Conservation (phyloP, 1,140 invertebrate genomes). For the Penaeus vannamei region DNA sequence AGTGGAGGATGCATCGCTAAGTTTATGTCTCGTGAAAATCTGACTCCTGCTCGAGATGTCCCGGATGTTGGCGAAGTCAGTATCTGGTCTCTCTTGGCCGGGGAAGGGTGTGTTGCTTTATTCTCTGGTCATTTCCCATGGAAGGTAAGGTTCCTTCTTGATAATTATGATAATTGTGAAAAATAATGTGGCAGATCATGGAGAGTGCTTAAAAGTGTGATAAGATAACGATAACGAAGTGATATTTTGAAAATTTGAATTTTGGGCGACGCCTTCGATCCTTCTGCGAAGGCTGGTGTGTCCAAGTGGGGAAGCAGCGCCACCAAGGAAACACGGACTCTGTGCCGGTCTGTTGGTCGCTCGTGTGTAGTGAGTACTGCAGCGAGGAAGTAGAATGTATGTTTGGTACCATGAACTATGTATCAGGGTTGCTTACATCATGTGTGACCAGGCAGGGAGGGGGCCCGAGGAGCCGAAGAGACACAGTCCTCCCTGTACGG, state of each 20-base stretch:
- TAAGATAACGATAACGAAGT: constrained; percentile 40
- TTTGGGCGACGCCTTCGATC: constrained; percentile 65
- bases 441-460: constrained; percentile 44
- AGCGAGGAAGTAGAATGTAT: constrained; percentile 35
- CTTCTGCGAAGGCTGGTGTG: constrained; percentile 56
- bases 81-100: constrained; percentile 52
- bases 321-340: constrained; percentile 26
- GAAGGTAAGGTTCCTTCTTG: constrained; percentile 63
- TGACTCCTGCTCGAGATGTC: constrained; percentile 34
- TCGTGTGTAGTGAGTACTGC: constrained; percentile 52
- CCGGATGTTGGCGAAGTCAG: constrained; percentile 63
- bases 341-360: constrained; percentile 31
- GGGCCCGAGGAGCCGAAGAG: constrained; percentile 6
- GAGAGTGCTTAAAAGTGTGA: constrained; percentile 47
- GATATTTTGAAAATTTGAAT: constrained; percentile 55
- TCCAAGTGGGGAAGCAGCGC: constrained; percentile 50
- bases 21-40: constrained; percentile 39
- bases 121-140: constrained; percentile 65
- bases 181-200: constrained; percentile 53
- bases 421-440: not conserved
- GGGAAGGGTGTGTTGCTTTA: constrained; percentile 59
- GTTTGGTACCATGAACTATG: not conserved
- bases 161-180: constrained; percentile 57
- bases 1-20: not conserved
- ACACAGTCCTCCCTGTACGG: constrained; percentile 13